Conservation (phyloP, 2,797 vertebrate species). For the Sardinella longiceps region DNA sequence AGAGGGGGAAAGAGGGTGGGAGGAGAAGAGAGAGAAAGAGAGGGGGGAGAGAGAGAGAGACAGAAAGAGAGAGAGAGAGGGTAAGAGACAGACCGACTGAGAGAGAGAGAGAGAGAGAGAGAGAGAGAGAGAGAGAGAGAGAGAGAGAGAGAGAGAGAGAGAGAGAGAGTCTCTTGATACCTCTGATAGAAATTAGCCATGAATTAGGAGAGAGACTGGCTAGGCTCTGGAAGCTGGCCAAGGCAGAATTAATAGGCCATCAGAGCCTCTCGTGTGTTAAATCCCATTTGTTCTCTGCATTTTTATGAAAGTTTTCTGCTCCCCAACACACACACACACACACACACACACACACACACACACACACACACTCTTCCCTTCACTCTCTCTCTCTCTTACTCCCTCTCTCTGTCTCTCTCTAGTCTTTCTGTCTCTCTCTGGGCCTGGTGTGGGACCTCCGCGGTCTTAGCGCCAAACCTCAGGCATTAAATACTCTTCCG, state of each 20-base stretch:
- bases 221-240: conserved; percentile 89
- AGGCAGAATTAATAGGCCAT: conserved; percentile 94
- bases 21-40: conserved; percentile 76
- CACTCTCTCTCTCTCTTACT: background rate
- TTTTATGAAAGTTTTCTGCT: conserved; percentile 84
- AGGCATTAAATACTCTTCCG: conserved; percentile 78
- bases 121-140: conserved; percentile 72
- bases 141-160: conserved; percentile 59
- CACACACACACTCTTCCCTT: background rate
- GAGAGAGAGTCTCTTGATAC: conserved; percentile 88
- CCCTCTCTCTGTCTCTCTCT: background rate
- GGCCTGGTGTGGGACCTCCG: conserved; percentile 73
- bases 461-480: conserved; percentile 73
- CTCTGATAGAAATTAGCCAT: conserved; percentile 94
- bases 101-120: conserved; percentile 76
- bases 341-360: background rate
- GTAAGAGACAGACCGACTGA: conserved; percentile 69
- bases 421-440: background rate
- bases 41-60: conserved; percentile 73
- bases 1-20: conserved; percentile 73
- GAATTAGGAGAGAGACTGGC: conserved; percentile 90
- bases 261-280: conserved; percentile 91
- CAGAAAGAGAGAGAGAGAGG: conserved; percentile 64
- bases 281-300: conserved; percentile 89
- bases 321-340: conserved; percentile 45